Percentiles rank a stretch among this genome's conserved stretches.
phyloP scores from a whole-genome alignment of 2,113 vertebrate species.

The Bubalus kerabau region DNA sequence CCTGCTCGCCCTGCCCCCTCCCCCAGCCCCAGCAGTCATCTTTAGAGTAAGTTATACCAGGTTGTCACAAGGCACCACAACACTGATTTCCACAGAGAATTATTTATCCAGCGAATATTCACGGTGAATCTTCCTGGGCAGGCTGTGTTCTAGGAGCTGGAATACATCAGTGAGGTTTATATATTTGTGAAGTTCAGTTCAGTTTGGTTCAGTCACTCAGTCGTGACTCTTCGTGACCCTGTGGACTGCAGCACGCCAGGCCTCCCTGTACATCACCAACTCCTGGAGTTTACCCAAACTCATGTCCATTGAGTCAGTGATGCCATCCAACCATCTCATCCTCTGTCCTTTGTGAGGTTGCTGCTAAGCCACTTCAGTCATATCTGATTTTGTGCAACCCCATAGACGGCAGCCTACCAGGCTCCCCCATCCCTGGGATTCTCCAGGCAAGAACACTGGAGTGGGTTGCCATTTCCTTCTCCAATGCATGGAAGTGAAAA shows the following conservation, averaged over 20 bases:
- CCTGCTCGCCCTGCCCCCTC: rapidly evolving
- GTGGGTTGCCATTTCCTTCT: too few species aligned
- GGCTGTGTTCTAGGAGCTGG: rapidly evolving
- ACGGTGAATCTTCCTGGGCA: not conserved
- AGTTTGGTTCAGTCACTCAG: not conserved
- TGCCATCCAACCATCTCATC: not conserved
- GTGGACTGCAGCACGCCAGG: not conserved
- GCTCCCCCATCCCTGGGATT: too few species aligned
- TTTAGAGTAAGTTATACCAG: too few species aligned
- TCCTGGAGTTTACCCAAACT: not conserved
- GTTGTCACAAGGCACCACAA: rapidly evolving
- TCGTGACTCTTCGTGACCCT: rapidly evolving
- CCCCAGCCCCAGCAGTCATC: rapidly evolving
- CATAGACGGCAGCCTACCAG: too few species aligned
- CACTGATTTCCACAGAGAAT: not conserved
- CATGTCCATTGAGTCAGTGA: not conserved
- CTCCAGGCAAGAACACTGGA: too few species aligned
- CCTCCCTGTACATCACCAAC: not conserved
- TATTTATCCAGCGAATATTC: rapidly evolving
- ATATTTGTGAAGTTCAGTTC: not conserved
- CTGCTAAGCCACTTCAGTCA: too few species aligned
- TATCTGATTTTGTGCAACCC: too few species aligned
- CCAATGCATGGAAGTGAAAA: too few species aligned
- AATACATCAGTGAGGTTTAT: rapidly evolving
- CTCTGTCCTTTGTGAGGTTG: not conserved